A percentile compares a stretch with the other conserved stretches of the same genome.
Evolutionary conservation across 2,113 vertebrate genomes (phyloP).

Genomic region (Odocoileus hemionus): DNA sequence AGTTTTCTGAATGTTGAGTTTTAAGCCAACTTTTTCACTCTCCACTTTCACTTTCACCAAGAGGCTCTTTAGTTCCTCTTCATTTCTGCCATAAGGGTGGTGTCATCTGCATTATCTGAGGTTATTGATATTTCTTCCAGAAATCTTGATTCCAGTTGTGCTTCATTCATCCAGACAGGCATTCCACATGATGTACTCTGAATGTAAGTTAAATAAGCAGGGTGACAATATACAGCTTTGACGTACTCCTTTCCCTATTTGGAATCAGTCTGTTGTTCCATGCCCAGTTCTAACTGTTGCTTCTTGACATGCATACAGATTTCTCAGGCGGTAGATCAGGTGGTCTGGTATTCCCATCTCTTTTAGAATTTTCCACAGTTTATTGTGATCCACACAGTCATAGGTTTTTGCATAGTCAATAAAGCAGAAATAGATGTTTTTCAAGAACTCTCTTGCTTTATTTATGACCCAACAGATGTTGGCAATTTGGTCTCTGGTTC

Average conservation of each 20-base stretch:
- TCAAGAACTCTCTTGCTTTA: background rate
- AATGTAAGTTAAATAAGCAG: background rate
- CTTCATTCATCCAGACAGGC: background rate
- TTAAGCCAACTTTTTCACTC: background rate
- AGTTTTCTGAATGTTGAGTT: background rate
- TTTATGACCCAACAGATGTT: background rate
- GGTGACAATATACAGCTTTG: background rate
- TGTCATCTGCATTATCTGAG: background rate
- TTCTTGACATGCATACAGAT: background rate
- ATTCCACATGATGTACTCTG: background rate
- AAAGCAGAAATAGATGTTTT: background rate
- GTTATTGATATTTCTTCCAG: background rate
- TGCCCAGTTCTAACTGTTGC: background rate
- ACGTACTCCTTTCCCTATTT: fast-evolving
- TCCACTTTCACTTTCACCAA: background rate
- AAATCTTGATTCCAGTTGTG: background rate
- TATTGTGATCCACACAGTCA: background rate
- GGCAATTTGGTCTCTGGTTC: background rate
- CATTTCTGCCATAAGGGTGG: background rate
- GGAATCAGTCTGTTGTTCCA: background rate
- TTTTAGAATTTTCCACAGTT: background rate
- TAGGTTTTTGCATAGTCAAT: background rate
- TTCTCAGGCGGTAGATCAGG: background rate
- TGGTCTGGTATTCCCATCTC: background rate
- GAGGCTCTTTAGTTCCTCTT: background rate